Percentiles rank a stretch among this genome's conserved stretches.
Evolutionary conservation across 2,113 vertebrate genomes (phyloP).

Genomic region (Collichthys lucidus): DNA sequence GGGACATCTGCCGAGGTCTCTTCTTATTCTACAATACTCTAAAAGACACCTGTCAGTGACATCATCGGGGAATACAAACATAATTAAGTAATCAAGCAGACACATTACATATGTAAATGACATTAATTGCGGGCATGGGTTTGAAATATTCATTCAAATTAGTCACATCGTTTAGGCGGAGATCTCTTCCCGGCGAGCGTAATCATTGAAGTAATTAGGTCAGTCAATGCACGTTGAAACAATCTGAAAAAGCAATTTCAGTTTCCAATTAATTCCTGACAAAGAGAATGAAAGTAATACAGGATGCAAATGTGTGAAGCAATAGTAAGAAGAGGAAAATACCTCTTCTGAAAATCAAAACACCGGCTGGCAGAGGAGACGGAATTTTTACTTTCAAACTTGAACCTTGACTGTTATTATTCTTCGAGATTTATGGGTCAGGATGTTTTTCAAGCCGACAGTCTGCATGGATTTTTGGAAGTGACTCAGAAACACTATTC

Average conservation of each 20-base stretch:
- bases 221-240: slow-evolving; percentile 75
- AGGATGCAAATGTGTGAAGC: slow-evolving; percentile 49
- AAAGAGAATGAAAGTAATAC: slow-evolving; percentile 50
- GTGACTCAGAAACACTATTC: slow-evolving; percentile 17
- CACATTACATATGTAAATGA: slow-evolving; percentile 79
- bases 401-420: slow-evolving; percentile 16
- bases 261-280: slow-evolving; percentile 72
- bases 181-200: slow-evolving; percentile 67
- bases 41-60: slow-evolving; percentile 72
- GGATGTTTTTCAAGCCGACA: slow-evolving; percentile 4
- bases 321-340: slow-evolving; percentile 3
- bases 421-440: slow-evolving; percentile 10
- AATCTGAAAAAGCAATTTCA: slow-evolving; percentile 79
- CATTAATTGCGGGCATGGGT: slow-evolving; percentile 81
- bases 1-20: slow-evolving; percentile 45
- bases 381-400: background rate
- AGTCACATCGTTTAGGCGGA: slow-evolving; percentile 75
- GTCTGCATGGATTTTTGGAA: slow-evolving; percentile 30
- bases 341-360: background rate
- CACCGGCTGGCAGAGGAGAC: background rate
- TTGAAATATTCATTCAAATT: slow-evolving; percentile 82
- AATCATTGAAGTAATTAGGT: slow-evolving; percentile 79
- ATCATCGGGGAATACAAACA: slow-evolving; percentile 71
- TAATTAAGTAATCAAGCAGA: slow-evolving; percentile 80
- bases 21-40: slow-evolving; percentile 10